Conservation (phyloP, 2,888 invertebrate species). For the Lasioglossum zephyrum region DNA sequence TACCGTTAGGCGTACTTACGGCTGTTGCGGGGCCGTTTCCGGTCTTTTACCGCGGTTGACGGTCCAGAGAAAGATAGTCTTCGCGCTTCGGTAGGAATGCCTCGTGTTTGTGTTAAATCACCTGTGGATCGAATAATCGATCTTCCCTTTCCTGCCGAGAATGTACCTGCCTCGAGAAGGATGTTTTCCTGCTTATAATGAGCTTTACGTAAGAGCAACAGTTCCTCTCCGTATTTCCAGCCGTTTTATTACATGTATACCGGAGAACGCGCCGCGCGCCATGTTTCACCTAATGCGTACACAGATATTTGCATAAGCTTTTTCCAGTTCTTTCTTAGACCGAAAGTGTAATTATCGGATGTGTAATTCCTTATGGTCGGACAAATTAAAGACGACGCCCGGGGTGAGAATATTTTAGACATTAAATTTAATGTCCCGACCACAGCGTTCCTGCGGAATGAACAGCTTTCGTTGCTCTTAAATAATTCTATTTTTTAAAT, state of each 20-base stretch:
- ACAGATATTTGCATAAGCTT: conserved; percentile 8
- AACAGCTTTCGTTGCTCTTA: neutral
- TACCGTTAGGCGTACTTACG: conserved; percentile 76
- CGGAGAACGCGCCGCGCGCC: neutral
- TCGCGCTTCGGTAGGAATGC: conserved; percentile 55
- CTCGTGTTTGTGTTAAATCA: conserved; percentile 50
- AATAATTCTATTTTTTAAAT: neutral
- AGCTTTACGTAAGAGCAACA: conserved; percentile 21
- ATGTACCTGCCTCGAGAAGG: conserved; percentile 11
- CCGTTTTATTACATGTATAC: neutral
- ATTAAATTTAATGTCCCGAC: neutral
- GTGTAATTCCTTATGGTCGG: neutral
- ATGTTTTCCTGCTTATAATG: conserved; percentile 30
- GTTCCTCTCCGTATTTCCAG: neutral
- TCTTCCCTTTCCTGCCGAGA: conserved; percentile 35
- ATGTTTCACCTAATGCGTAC: neutral
- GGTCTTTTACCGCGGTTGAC: conserved; percentile 71
- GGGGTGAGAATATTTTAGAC: conserved; percentile 4
- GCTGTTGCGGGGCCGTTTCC: conserved; percentile 75
- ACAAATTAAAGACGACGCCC: conserved; percentile 4
- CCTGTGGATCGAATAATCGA: conserved; percentile 55
- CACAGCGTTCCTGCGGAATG: neutral
- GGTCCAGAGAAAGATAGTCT: conserved; percentile 59
- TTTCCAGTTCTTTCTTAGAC: neutral
- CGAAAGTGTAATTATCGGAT: conserved; percentile 6